Conservation (phyloP, 1,140 invertebrate genomes). For the Heliconius hermathena region DNA sequence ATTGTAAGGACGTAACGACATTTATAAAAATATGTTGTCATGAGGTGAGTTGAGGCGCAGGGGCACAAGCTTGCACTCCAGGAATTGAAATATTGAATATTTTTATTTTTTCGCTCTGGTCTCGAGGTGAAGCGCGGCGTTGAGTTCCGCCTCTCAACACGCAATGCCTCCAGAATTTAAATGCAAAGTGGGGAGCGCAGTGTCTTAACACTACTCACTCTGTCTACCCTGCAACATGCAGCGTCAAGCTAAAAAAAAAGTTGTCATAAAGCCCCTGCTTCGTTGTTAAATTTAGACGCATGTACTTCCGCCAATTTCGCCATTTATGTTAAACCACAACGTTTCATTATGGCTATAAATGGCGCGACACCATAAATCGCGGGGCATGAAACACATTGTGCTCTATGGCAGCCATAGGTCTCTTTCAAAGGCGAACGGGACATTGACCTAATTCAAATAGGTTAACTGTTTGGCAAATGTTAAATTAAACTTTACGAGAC, state of each 20-base stretch:
- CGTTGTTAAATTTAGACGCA: constrained; percentile 3
- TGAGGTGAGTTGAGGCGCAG: neutral
- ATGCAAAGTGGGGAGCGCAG: too few species aligned
- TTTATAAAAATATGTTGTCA: constrained; percentile 2
- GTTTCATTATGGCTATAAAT: constrained; percentile 63
- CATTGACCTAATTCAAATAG: constrained; percentile 68
- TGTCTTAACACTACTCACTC: too few species aligned
- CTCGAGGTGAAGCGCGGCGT: too few species aligned
- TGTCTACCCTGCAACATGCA: too few species aligned
- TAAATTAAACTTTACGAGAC: constrained; percentile 32
- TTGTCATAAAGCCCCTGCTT: neutral
- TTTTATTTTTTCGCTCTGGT: too few species aligned
- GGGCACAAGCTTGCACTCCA: too few species aligned
- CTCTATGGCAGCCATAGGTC: constrained; percentile 42
- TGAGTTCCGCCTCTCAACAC: too few species aligned
- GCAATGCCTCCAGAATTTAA: too few species aligned
- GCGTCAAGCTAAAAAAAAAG: neutral
- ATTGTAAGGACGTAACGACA: neutral
- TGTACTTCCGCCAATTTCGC: constrained; percentile 27
- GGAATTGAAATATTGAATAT: too few species aligned
- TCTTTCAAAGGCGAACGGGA: constrained; percentile 50
- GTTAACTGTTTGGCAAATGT: constrained; percentile 53
- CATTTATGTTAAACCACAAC: constrained; percentile 32
- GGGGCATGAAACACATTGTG: constrained; percentile 60
- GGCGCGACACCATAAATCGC: constrained; percentile 68